Conservation (phyloP, 1,140 invertebrate genomes). For the Triops cancriformis region DNA sequence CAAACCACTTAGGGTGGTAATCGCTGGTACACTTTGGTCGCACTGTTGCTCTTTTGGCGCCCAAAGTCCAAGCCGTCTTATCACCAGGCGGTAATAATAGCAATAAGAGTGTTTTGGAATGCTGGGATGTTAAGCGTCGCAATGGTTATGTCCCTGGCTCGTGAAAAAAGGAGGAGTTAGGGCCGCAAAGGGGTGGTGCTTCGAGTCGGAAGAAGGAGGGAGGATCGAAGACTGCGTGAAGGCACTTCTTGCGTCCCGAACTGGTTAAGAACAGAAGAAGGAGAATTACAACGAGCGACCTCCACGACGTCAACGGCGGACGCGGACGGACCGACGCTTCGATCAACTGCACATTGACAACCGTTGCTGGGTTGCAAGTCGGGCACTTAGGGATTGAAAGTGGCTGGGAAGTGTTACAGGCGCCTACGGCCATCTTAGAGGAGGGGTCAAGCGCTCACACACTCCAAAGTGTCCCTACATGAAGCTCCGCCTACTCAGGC, state of each 20-base stretch:
- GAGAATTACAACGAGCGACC: background rate
- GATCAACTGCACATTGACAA: background rate
- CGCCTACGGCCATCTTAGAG: background rate
- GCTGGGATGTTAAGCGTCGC: constrained; percentile 1
- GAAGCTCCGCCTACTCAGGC: background rate
- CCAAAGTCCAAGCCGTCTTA: background rate
- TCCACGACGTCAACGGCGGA: background rate
- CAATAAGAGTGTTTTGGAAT: constrained; percentile 7
- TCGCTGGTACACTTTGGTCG: background rate
- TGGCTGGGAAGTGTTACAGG: background rate
- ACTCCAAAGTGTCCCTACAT: background rate
- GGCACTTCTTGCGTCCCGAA: background rate
- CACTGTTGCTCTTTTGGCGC: background rate
- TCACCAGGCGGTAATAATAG: constrained; percentile 9
- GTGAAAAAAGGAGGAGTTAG: constrained; percentile 1
- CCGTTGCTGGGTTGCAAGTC: background rate
- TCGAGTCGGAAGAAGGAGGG: background rate
- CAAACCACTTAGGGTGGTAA: background rate
- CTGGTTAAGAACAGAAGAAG: background rate
- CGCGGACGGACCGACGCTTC: background rate
- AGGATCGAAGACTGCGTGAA: background rate
- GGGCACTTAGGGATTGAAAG: background rate
- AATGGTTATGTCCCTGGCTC: background rate
- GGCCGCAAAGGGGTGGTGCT: background rate
- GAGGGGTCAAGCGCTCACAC: background rate